Conservation (phyloP, 2,113 vertebrate species). For the Phrynocephalus versicolor region DNA sequence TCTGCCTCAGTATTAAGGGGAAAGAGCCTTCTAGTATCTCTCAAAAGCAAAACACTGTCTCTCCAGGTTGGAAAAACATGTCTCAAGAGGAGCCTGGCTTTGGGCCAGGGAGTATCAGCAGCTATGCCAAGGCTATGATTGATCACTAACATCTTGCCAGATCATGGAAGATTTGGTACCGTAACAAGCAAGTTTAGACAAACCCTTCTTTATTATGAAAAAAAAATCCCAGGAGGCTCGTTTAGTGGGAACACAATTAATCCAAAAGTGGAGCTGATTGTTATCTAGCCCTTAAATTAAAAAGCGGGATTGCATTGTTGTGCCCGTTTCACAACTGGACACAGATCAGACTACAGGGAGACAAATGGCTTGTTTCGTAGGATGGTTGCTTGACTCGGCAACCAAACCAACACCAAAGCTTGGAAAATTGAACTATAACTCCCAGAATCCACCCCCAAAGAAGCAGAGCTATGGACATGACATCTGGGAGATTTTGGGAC, state of each 20-base stretch:
- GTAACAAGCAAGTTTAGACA: slow-evolving; percentile 63
- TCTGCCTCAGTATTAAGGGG: not conserved
- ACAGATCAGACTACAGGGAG: not conserved
- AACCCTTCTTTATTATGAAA: slow-evolving; percentile 50
- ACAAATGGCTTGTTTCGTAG: not conserved
- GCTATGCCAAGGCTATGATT: slow-evolving; percentile 66
- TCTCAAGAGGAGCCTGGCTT: slow-evolving; percentile 60
- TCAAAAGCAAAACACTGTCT: not conserved
- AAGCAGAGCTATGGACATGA: too few relatives aligned
- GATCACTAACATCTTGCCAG: slow-evolving; percentile 58
- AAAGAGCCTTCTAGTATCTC: slow-evolving; percentile 19
- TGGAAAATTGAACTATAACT: too few relatives aligned
- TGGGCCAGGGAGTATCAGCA: slow-evolving; percentile 52
- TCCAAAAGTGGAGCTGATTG: slow-evolving; percentile 9
- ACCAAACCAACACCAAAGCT: too few relatives aligned
- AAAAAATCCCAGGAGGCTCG: slow-evolving; percentile 38
- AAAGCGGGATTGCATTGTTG: not conserved
- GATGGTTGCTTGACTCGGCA: not conserved
- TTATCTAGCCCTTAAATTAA: not conserved
- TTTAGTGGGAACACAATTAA: slow-evolving; percentile 23
- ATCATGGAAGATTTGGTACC: slow-evolving; percentile 40
- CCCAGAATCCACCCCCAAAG: too few relatives aligned
- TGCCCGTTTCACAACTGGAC: not conserved
- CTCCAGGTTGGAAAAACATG: slow-evolving; percentile 33
- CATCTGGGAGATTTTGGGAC: too few relatives aligned